Conservation (phyloP, 2,113 vertebrate genomes). For the Phaethon lepturus region DNA sequence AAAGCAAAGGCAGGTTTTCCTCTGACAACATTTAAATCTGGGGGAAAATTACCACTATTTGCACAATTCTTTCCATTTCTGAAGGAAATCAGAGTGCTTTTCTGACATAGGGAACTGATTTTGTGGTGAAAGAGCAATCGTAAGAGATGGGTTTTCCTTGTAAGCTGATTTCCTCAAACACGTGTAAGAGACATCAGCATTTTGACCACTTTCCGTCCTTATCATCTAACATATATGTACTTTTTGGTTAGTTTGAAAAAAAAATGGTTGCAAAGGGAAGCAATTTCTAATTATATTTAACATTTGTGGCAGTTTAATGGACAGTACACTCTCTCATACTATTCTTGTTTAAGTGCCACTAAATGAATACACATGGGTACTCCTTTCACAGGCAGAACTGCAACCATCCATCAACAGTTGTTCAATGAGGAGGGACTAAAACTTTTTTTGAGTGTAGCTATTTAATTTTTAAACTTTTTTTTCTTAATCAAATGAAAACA, state of each 20-base stretch:
- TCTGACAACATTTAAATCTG: neutral
- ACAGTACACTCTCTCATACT: neutral
- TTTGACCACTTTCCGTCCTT: neutral
- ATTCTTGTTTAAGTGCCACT: neutral
- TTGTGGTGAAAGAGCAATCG: neutral
- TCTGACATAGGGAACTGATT: neutral
- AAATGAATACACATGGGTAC: neutral
- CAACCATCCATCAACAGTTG: neutral
- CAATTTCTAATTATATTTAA: neutral
- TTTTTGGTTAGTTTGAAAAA: neutral
- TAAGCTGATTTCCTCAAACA: neutral
- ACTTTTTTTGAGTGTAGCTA: neutral
- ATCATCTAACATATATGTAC: neutral
- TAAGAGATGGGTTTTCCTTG: neutral
- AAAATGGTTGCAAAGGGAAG: neutral
- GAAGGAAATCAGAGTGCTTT: neutral
- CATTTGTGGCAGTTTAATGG: neutral
- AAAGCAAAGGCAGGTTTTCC: neutral
- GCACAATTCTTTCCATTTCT: neutral
- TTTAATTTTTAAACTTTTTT: slow-evolving; percentile 46
- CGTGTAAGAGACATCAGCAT: neutral
- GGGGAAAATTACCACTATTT: neutral
- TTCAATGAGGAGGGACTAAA: slow-evolving; percentile 12
- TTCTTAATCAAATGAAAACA: slow-evolving; percentile 39
- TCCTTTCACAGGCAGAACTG: neutral